Evolutionary conservation across 2,113 vertebrate species (phyloP), one percentile per base, ranked within the genome.

Genomic region (Charadrius vociferus): DNA sequence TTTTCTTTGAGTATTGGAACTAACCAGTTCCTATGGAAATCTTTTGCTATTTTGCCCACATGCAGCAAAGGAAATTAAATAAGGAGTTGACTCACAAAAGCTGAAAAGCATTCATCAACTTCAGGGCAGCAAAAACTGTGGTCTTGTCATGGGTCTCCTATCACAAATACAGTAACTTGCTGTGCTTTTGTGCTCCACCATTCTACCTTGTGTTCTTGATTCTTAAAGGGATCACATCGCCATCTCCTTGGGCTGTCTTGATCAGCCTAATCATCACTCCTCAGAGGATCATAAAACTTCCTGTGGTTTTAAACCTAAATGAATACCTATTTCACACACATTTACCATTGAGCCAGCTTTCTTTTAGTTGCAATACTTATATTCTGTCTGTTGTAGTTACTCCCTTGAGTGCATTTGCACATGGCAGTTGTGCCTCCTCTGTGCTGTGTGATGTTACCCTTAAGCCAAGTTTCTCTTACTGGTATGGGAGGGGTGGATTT

Each of bases 31-130:
- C 55, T 96, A 32, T 93, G 93, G 84, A 96, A 95, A 67, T 94
- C 59, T 88, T 66, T 36, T 86, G 61, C 84, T 95, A 14, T 96
- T 93, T 97, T 79, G 56, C 68, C 52, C 32, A 50, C 77, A 97
- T 96, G 85, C 89, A 78, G 55, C 90, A 92, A 63, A 97, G 96
- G 90, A 98, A 97, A 96, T 97, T 78, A 95, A 97, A 97, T 97
- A 84, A 95, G 81, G 81, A 97, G 49, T 92, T 89, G 93, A 96
- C 93, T 97, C 75, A 95, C 94, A 88, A 96, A 95, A 98, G 94
- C 89, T 95, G 95, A 96, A 98, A 95, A 97, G 77, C 87, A 85
- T 97, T 98, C 65, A 96, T 97, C 95, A 96, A 91, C 81, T 96
- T 88, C 32, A 86, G 80, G 92, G 81, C 82, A 96, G 63, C 82